These are phyloP conservation scores for Cryptocephalus moraei DNA, from an alignment of 2,888 invertebrate species.

Conservation along the genomic window DNA sequence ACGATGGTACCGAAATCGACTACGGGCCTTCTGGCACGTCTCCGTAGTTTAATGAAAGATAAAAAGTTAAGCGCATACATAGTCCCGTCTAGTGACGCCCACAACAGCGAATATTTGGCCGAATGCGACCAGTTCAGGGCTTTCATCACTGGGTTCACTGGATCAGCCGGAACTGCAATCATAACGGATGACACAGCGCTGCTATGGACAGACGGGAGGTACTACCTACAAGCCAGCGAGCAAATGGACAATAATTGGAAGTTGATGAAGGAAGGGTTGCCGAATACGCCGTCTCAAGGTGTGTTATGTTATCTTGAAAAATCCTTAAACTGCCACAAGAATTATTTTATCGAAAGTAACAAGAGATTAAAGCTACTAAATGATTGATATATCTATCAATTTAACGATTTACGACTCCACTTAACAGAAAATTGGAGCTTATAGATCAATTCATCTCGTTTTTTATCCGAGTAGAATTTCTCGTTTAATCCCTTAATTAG, in stretches of 20 bases:
- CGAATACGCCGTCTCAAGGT: slow-evolving; percentile 40
- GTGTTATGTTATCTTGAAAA: no score
- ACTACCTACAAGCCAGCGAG: slow-evolving; percentile 65
- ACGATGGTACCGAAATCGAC: slow-evolving; percentile 29
- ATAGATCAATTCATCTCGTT: no score
- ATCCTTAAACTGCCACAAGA: no score
- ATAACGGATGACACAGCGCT: slow-evolving; percentile 64
- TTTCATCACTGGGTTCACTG: slow-evolving; percentile 83
- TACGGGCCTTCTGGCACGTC: slow-evolving; percentile 39
- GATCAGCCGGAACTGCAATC: slow-evolving; percentile 83
- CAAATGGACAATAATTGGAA: slow-evolving; percentile 80
- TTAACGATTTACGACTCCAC: no score
- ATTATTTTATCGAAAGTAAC: no score
- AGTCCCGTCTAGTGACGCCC: slow-evolving; percentile 73
- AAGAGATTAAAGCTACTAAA: no score
- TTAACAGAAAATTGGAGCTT: no score
- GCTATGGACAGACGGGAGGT: slow-evolving; percentile 98
- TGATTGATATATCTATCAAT: no score
- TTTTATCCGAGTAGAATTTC: no score
- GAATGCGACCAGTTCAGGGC: slow-evolving; percentile 72
- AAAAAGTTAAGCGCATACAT: slow-evolving; percentile 65
- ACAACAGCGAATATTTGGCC: slow-evolving; percentile 86
- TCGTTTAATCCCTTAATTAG: no score
- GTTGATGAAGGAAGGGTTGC: slow-evolving; percentile 69
- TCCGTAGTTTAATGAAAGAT: slow-evolving; percentile 49